Evolutionary conservation across 53 echinoderm and acorn worm genomes (phyloP), one percentile per base, ranked within the genome.

Genomic region (Henricia sp.): DNA sequence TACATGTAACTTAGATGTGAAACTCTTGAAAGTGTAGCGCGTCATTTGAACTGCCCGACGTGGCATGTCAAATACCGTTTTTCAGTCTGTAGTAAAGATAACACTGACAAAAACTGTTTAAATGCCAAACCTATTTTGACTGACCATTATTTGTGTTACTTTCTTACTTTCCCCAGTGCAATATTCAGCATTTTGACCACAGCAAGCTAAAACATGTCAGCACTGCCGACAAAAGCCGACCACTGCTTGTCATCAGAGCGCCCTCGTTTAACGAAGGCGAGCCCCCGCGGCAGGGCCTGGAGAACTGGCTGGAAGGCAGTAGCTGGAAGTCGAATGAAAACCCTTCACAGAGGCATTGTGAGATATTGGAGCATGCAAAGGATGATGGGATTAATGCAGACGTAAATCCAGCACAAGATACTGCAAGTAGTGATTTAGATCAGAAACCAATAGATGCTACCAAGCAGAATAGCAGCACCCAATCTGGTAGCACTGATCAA

Each of bases 141-240:
- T n/a, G n/a, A n/a, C n/a, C n/a, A n/a, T n/a, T n/a, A n/a, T n/a
- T n/a, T n/a, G n/a, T n/a, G n/a, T n/a, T n/a, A n/a, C n/a, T n/a
- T n/a, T n/a, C n/a, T 0, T 60, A 0, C 2, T 56, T 5, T 0
- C 12, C 29, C 29, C 20, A 92, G 92, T 74, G 72, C 32, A 52
- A 71, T 46, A 92, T 92, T 30, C 85, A 89, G 70, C 85, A 89
- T 67, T 92, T 89, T 51, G 86, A 92, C 48, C 85, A 56, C 51
- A 36, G 82, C 26, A 82, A 60, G 23, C 82, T 92, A 5, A 85
- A 68, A 37, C 92, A 89, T 36, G 82, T 82, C 29, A 85, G 80
- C 78, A 84, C 86, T 12, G 37, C 52, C 39, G 92, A 92, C 50
- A 80, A 60, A 41, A 91, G 91, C 66, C 84, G 72, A 11, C 80